phyloP scores from a whole-genome alignment of 1,140 invertebrate species.

The Homalodisca vitripennis region DNA sequence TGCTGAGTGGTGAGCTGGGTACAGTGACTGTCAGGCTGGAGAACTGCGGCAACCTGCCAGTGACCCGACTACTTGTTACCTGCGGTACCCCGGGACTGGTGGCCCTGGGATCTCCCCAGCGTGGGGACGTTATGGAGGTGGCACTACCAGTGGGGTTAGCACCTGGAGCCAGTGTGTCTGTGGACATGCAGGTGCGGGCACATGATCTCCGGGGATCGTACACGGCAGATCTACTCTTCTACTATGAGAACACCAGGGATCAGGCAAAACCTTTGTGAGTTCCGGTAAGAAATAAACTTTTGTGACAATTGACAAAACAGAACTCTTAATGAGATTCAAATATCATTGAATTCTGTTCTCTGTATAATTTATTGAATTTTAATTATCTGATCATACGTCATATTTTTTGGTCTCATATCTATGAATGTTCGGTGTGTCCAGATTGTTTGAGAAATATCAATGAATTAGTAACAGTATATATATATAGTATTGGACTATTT shows the following conservation, averaged over 20 bases:
- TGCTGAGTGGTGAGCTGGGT: constrained; percentile 73
- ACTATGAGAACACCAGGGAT: constrained; percentile 62
- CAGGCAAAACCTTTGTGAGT: constrained; percentile 44
- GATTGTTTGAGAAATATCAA: no score
- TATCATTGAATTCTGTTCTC: no score
- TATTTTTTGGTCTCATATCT: no score
- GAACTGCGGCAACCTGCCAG: constrained; percentile 64
- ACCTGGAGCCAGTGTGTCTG: not conserved
- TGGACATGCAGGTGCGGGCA: constrained; percentile 33
- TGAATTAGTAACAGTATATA: no score
- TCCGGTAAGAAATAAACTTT: no score
- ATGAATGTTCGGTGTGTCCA: no score
- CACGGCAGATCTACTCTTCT: constrained; percentile 66
- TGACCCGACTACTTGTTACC: constrained; percentile 64
- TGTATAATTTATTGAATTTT: no score
- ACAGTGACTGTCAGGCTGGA: constrained; percentile 63
- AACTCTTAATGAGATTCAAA: no score
- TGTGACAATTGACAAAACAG: no score
- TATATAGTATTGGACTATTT: no score
- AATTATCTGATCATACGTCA: no score
- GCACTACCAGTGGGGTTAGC: no score
- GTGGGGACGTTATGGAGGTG: constrained; percentile 40
- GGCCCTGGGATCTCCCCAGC: constrained; percentile 49
- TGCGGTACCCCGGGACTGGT: constrained; percentile 68
- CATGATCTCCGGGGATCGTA: constrained; percentile 57